A percentile compares a stretch with the other conserved stretches of the same genome.
Conservation (phyloP, 2,113 vertebrate genomes). For the Tetraodon nigroviridis region DNA sequence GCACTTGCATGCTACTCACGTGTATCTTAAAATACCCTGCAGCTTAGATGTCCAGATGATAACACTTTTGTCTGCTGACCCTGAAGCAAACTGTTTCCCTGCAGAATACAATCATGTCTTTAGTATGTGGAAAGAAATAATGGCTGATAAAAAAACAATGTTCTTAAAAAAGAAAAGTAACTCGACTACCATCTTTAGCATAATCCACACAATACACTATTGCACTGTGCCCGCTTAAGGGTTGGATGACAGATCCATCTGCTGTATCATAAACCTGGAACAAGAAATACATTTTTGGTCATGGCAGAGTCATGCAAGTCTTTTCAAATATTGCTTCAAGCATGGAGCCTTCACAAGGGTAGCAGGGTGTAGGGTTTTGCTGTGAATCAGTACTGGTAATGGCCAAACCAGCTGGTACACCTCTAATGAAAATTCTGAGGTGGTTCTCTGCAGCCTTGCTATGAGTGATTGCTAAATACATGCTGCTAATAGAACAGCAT, state of each 20-base stretch:
- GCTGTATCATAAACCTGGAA: slow-evolving; percentile 91
- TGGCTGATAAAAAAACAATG: background rate
- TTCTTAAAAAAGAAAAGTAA: background rate
- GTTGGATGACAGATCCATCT: slow-evolving; percentile 91
- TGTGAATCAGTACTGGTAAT: too few species aligned
- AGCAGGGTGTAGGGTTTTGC: slow-evolving; percentile 2
- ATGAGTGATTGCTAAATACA: too few species aligned
- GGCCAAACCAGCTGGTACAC: too few species aligned
- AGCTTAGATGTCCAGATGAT: slow-evolving; percentile 99
- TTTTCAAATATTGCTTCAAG: background rate
- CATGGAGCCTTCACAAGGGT: too few species aligned
- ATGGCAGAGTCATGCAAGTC: too few species aligned
- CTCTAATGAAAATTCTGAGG: too few species aligned
- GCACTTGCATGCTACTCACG: slow-evolving; percentile 77
- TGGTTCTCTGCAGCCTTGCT: too few species aligned
- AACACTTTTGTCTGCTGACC: slow-evolving; percentile 96
- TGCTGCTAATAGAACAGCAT: too few species aligned
- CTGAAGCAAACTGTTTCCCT: slow-evolving; percentile 97
- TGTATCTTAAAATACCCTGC: slow-evolving; percentile 98
- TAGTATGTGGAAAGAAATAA: slow-evolving; percentile 5
- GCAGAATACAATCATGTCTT: slow-evolving; percentile 22
- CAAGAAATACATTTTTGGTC: slow-evolving; percentile 8
- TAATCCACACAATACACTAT: slow-evolving; percentile 96
- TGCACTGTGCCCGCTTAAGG: slow-evolving; percentile 94
- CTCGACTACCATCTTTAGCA: slow-evolving; percentile 89